These are phyloP conservation scores for Ceyx margarethae DNA, from an alignment of 2,113 vertebrate species.

Conservation along the genomic window DNA sequence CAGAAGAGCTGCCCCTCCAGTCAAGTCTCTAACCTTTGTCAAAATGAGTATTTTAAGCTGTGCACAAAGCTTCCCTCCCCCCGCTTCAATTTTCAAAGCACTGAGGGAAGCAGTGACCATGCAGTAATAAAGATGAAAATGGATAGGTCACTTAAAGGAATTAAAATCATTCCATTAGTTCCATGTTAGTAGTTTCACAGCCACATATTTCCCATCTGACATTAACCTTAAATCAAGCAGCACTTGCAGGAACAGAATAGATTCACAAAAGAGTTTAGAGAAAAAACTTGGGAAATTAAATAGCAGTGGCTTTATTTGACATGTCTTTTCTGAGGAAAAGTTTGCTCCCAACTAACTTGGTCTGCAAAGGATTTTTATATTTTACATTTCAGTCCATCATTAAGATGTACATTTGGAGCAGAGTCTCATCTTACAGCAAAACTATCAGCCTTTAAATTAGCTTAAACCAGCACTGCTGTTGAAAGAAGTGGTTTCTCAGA, in stretches of 20 bases:
- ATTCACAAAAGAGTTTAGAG: background rate
- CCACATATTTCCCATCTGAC: background rate
- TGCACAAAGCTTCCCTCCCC: background rate
- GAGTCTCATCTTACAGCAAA: background rate
- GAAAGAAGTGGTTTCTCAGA: background rate
- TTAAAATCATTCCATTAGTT: conserved; percentile 27
- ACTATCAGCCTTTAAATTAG: background rate
- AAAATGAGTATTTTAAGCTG: background rate
- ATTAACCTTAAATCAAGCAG: conserved; percentile 29
- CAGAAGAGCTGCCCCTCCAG: background rate
- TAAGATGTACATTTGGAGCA: background rate
- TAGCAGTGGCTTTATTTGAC: background rate
- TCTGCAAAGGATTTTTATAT: background rate
- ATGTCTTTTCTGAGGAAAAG: background rate
- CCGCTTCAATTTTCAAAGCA: background rate
- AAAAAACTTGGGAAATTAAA: background rate
- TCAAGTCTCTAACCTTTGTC: background rate
- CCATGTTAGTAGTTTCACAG: conserved; percentile 31
- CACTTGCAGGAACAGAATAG: background rate
- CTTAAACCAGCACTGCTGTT: background rate
- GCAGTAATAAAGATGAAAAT: conserved; percentile 36
- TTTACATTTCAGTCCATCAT: background rate
- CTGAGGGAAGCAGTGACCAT: background rate
- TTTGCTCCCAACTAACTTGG: background rate
- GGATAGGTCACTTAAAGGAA: conserved; percentile 27